Evolutionary conservation across 2,888 invertebrate species (phyloP).

Genomic region (Nipponacmea schrenckii): DNA sequence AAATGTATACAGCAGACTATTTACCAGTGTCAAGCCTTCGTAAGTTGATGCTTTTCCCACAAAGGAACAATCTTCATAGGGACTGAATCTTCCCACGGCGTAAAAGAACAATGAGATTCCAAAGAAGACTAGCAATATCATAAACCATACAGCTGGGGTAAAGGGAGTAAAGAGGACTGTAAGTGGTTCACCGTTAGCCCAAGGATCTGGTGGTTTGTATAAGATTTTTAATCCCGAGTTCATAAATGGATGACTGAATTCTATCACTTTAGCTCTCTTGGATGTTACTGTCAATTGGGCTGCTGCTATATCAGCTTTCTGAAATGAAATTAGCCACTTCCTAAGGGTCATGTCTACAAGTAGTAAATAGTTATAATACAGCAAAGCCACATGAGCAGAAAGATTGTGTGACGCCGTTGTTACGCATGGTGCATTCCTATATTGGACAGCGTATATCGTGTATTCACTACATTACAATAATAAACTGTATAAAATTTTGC

Average conservation of each 20-base stretch:
- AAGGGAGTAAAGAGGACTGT: conserved; percentile 22
- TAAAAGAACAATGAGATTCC: conserved; percentile 22
- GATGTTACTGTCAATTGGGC: conserved; percentile 33
- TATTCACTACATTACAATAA: no score
- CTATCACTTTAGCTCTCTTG: conserved; percentile 24
- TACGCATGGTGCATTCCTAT: no score
- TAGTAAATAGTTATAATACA: background rate
- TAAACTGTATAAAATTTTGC: no score
- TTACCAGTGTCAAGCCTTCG: conserved; percentile 35
- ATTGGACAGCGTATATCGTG: no score
- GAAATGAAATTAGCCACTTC: background rate
- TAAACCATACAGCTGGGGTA: conserved; percentile 31
- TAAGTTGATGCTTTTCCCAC: conserved; percentile 32
- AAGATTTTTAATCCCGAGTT: conserved; percentile 34
- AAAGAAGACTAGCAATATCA: conserved; percentile 28
- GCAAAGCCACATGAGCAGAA: background rate
- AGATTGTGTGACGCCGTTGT: no score
- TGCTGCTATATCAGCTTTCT: conserved; percentile 36
- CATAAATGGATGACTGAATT: conserved; percentile 35
- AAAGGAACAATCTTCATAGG: conserved; percentile 33
- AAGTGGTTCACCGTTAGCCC: conserved; percentile 17
- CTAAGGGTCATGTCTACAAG: background rate
- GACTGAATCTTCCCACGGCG: conserved; percentile 37
- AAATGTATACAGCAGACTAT: conserved; percentile 37
- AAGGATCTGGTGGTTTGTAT: conserved; percentile 25